Percentiles rank a stretch among this genome's conserved stretches.
Conservation (phyloP, 2,113 vertebrate species). For the Spilogale gracilis region DNA sequence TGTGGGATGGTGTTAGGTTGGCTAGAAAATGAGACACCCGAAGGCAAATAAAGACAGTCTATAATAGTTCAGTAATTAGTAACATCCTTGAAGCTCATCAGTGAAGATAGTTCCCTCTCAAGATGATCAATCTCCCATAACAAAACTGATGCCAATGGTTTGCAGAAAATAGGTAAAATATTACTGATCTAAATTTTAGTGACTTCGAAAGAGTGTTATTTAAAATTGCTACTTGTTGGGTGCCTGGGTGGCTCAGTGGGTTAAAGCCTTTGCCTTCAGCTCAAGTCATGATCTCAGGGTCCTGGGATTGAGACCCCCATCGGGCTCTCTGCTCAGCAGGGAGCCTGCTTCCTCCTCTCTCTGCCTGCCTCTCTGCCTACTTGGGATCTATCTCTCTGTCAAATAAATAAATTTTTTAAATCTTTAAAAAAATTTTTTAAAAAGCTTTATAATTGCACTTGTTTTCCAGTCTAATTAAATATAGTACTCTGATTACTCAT, state of each 20-base stretch:
- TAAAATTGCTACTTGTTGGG: background rate
- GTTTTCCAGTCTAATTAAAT: slow-evolving; percentile 56
- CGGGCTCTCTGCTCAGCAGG: too few species aligned
- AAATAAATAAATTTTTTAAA: too few species aligned
- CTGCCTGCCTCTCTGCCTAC: too few species aligned
- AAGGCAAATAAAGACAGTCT: background rate
- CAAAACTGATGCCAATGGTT: slow-evolving; percentile 6
- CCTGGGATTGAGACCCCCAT: too few species aligned
- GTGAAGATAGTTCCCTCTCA: background rate
- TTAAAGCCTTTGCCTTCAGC: too few species aligned
- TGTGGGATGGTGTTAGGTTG: background rate
- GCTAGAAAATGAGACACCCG: background rate
- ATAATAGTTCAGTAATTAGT: background rate
- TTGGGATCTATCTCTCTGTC: too few species aligned
- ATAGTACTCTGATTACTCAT: slow-evolving; percentile 4
- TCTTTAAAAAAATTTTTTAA: too few species aligned
- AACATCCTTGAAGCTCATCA: background rate
- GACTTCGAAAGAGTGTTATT: slow-evolving; percentile 47
- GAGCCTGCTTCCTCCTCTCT: too few species aligned
- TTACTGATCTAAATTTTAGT: slow-evolving; percentile 47
- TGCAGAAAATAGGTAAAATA: slow-evolving; percentile 4
- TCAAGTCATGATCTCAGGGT: too few species aligned
- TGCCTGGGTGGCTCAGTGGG: too few species aligned
- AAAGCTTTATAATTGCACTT: background rate
- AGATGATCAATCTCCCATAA: background rate